phyloP scores from a whole-genome alignment of 2,113 vertebrate genomes.

The Cavia aperea region DNA sequence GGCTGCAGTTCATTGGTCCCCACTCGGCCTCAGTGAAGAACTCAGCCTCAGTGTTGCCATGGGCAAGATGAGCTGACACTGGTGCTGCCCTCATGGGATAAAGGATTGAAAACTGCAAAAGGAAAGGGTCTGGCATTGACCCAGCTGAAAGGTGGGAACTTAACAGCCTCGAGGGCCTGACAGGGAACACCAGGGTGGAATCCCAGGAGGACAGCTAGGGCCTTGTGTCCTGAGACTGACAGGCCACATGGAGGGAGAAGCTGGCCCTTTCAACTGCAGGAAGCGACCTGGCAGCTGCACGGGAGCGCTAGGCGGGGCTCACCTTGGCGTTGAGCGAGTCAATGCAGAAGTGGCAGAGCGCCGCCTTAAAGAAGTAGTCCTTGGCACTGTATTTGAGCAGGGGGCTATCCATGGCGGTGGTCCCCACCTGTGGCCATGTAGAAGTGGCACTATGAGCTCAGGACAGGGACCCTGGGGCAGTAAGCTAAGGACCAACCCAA shows the following conservation, averaged over 20 bases:
- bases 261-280: not conserved
- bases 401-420: slow-evolving; percentile 90
- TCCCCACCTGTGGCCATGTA: slow-evolving; percentile 74
- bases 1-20: not conserved
- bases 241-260: accelerated
- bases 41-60: not conserved
- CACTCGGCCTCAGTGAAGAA: not conserved
- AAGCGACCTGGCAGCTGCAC: not conserved
- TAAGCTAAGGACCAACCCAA: not conserved
- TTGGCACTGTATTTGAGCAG: slow-evolving; percentile 94
- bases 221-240: accelerated
- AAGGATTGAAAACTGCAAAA: not conserved
- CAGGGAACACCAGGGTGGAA: not conserved
- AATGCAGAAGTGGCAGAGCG: slow-evolving; percentile 93
- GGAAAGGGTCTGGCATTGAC: not conserved
- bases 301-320: not conserved
- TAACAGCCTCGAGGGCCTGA: not conserved
- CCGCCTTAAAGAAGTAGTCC: slow-evolving; percentile 94
- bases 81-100: not conserved
- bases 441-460: not conserved
- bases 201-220: accelerated
- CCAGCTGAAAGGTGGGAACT: not conserved
- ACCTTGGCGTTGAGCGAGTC: slow-evolving; percentile 95
- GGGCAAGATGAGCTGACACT: not conserved
- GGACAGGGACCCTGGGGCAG: not conserved